Evolutionary conservation across 1,140 invertebrate genomes (phyloP), one percentile per base, ranked within the genome.

Genomic region (Aphis craccivora): DNA sequence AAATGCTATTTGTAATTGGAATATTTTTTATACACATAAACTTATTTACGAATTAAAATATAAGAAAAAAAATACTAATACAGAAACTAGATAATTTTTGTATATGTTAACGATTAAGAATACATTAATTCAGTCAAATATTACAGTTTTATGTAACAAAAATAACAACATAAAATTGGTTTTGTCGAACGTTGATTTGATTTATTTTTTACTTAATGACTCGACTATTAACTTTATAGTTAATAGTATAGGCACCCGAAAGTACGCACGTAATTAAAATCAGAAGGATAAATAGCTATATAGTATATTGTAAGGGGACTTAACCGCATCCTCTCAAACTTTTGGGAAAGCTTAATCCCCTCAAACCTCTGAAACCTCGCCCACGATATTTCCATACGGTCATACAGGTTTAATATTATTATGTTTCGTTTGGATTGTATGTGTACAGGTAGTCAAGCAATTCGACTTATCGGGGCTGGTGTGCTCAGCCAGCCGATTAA

Each of bases 391-490:
- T 11, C 30, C 60, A 76, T n/a, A n/a, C 23, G 60, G 30, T 23
- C n/a, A 76, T 76, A n/a, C n/a, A 30, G 30, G 14, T 35, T n/a
- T 76, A 76, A 76, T 76, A n/a, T n/a, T n/a, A 76, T 67, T 81
- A 81, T 81, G 45, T 35, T 48, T 51, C 25, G n/a, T 89, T 53
- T 35, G 40, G 5, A 25, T 53, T 53, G 45, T 23, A 55, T 55
- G 18, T 37, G 14, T 22, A n/a, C 94, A 95, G 95, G 95, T 97
- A 51, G 95, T 96, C 4, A 97, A 96, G 94, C 95, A 95, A 48
- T 95, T 97, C 60, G 96, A 97, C 94, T 94, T 97, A 23, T 96
- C 95, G 25, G 94, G 95, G 14, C 95, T 96, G 45, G 95, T 96
- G 1, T 95, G 95, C 81, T 94, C 95, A 0, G 95, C 95, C 9